Evolutionary conservation across 2,113 vertebrate genomes (phyloP), one percentile per base, ranked within the genome.

Genomic region (Atherinomorus stipes): DNA sequence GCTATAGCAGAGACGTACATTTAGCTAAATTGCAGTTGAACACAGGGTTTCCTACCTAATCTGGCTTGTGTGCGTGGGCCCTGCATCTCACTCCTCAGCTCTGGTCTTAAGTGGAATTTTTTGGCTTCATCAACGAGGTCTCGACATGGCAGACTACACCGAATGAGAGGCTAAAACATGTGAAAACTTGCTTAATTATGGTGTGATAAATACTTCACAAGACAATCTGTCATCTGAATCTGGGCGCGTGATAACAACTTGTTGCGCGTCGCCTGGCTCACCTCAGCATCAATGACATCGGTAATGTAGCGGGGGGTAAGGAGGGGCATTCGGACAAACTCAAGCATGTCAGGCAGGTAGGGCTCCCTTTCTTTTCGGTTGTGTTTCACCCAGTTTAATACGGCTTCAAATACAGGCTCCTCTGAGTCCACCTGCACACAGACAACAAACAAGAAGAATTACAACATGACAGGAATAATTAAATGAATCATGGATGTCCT

Each of bases 81-180:
- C 74, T 99, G 98, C 98, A 99, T 99, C 84, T 99, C 97, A 81
- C 97, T 98, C 56, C 98, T 94, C 49, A 99, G 94, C 86, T 99
- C 98, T 0, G 98, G 98, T 40, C 98, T 94, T 79, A 99, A 89
- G 76, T 99, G 98, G 86, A 99, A 99, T 87, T 99, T 99, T 94
- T 99, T 99, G 38, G 98, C 98, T 93, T 99, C 98, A 1, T 99
- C 98, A 2, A 99, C 98, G 0, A 99, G 95, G 90, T 99, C 98
- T 92, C 98, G 95, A 91, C 97, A 99, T 23, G 97, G 96, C 83
- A 99, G 93, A 74, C 97, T 99, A 83, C 97, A 97, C 57, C 95
- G 96, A 71, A 99, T 97, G 34, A 99, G 94, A 65, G 98, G 96
- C 98, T 99, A 78, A 54, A 89, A 91, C 78, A 40, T n/a, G 75